Conservation (phyloP, 2,797 vertebrate species). For the Corythornis leucogaster region DNA sequence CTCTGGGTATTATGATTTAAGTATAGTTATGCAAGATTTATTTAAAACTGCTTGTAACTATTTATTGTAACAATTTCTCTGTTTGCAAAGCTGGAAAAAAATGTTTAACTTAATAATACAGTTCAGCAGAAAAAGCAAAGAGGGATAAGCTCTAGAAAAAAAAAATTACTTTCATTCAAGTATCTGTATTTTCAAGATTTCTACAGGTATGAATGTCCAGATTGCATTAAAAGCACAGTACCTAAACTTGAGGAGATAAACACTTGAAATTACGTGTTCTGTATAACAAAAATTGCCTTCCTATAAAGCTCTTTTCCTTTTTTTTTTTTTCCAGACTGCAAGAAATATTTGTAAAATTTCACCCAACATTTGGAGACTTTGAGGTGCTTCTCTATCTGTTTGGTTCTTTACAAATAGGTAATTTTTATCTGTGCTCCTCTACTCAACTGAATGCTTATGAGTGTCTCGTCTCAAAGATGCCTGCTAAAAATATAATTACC, state of each 20-base stretch:
- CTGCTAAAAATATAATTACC: slow-evolving; percentile 17
- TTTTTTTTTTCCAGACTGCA: neutral
- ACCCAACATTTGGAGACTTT: slow-evolving; percentile 54
- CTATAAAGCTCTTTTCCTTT: slow-evolving; percentile 30
- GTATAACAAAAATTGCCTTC: neutral
- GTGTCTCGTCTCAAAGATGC: slow-evolving; percentile 54
- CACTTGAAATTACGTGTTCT: neutral
- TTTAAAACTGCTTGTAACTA: slow-evolving; percentile 35
- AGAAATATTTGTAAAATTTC: slow-evolving; percentile 60
- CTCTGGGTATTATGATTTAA: neutral
- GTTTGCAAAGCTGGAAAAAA: slow-evolving; percentile 7
- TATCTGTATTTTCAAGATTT: slow-evolving; percentile 54
- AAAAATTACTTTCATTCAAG: slow-evolving; percentile 51
- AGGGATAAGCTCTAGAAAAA: slow-evolving; percentile 31
- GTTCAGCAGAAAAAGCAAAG: slow-evolving; percentile 29
- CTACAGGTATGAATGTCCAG: neutral
- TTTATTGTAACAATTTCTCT: slow-evolving; percentile 49
- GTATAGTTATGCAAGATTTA: slow-evolving; percentile 19
- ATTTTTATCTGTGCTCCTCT: slow-evolving; percentile 65
- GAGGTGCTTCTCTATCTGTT: slow-evolving; percentile 53
- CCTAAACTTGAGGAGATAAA: slow-evolving; percentile 32
- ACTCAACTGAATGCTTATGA: slow-evolving; percentile 61
- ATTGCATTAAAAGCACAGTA: neutral
- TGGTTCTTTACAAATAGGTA: slow-evolving; percentile 62
- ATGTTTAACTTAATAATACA: slow-evolving; percentile 6